Base-by-base conservation (phyloP, 2,113 vertebrate genomes). In the Hippocampus comes region DNA sequence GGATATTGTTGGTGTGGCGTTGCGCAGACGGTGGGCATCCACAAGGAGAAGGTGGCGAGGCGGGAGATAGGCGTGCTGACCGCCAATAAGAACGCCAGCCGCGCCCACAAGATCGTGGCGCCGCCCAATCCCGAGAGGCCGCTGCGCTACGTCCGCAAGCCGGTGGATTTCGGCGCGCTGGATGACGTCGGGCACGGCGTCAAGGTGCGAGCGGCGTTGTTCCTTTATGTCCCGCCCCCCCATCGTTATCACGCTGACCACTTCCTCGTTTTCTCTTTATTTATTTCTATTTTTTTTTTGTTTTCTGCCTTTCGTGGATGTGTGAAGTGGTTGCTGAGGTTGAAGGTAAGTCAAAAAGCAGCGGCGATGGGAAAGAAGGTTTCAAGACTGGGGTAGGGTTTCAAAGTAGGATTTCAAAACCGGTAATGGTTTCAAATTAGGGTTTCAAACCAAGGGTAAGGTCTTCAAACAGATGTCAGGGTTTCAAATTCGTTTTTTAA, bases 11-110 rank as follows among this genome's bases (percentile, higher is more conserved):
- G 8, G 20, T 23, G 7, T 20, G 65, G 51, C 67, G 53, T 76
- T 56, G 51, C 51, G 9, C 86, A 99, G 97, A 99, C 96, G 23
- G 97, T 99, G 94, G 97, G 98, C 93, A 98, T 99, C 93, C 97
- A 99, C 90, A 99, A 99, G 93, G 97, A 99, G 87, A 99, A 99
- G 89, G 97, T 99, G 79, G 97, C 97, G 72, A 94, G 97, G 89
- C 94, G 97, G 90, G 97, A 99, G 92, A 99, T 99, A 83, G 97
- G 97, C 89, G 98, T 99, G 92, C 95, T 99, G 90, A 99, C 97
- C 82, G 98, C 97, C 83, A 99, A 98, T 91, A 99, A 99, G 93
- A 99, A 99, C 92, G 98, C 97, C 55, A 96, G 96, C 84, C 96
- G 96, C 90, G 98, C 97, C 23, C 97, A 99, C 91, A 99, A 99